These are phyloP conservation scores for Shargacucullia verbasci DNA, from an alignment of 2,888 invertebrate genomes.

Conservation along the genomic window DNA sequence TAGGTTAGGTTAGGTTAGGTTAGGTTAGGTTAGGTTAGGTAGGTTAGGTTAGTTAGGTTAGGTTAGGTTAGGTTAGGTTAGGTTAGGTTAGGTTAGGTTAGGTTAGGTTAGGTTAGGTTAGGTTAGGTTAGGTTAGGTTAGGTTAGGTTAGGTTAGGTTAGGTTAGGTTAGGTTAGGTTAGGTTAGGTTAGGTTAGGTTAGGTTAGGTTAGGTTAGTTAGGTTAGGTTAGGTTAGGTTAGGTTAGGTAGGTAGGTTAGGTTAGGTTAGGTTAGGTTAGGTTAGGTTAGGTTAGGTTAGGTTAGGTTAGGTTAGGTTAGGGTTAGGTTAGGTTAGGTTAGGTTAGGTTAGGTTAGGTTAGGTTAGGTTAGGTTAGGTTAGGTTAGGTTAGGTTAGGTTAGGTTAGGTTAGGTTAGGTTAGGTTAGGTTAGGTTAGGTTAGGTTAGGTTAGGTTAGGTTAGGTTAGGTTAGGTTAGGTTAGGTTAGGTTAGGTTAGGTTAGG, in stretches of 20 bases:
- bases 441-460: constrained; percentile 32
- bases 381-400: constrained; percentile 28
- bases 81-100: constrained; percentile 32
- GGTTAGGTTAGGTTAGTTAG: constrained; percentile 39
- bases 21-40: constrained; percentile 33
- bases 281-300: constrained; percentile 52
- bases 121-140: constrained; percentile 41
- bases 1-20: constrained; percentile 35
- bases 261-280: constrained; percentile 37
- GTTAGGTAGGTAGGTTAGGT: too few species aligned
- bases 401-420: constrained; percentile 39
- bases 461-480: constrained; percentile 31
- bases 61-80: constrained; percentile 46
- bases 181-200: constrained; percentile 51
- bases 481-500: constrained; percentile 29
- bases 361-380: constrained; percentile 17
- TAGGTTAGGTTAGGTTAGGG: too few species aligned
- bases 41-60: too few species aligned
- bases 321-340: constrained; percentile 54
- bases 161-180: constrained; percentile 52
- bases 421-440: constrained; percentile 27
- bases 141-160: constrained; percentile 54
- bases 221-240: too few species aligned
- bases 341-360: constrained; percentile 43
- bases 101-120: constrained; percentile 40